Evolutionary conservation across 2,113 vertebrate species (phyloP).

Genomic region (Ceratotherium simum): DNA sequence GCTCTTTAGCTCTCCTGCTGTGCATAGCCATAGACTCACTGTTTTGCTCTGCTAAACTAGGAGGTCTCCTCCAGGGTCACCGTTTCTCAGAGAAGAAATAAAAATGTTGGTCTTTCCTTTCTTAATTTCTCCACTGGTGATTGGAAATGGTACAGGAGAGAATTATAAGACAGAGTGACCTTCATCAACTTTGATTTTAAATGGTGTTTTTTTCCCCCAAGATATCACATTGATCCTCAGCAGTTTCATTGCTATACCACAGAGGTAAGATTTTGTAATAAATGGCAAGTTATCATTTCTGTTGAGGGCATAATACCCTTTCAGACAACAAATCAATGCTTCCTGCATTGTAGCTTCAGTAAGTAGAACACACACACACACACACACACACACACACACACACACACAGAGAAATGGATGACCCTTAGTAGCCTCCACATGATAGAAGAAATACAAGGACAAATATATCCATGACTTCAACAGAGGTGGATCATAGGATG

Average conservation of each 20-base stretch:
- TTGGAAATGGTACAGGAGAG: slow-evolving; percentile 18
- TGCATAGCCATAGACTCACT: neutral
- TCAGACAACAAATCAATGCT: slow-evolving; percentile 49
- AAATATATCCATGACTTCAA: neutral
- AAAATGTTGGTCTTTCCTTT: slow-evolving; percentile 15
- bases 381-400: neutral
- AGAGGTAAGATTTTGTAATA: slow-evolving; percentile 65
- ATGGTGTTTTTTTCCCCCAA: neutral
- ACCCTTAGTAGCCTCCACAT: neutral
- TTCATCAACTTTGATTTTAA: slow-evolving; percentile 71
- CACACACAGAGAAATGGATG: neutral
- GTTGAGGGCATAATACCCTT: slow-evolving; percentile 25
- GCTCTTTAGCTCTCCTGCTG: neutral
- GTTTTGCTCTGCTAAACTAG: slow-evolving; percentile 15
- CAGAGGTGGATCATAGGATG: neutral
- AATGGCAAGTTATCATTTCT: slow-evolving; percentile 58
- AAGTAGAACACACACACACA: neutral
- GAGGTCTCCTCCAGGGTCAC: neutral
- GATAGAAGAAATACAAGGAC: neutral
- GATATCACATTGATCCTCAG: slow-evolving; percentile 52
- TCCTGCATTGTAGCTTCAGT: neutral
- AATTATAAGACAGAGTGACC: slow-evolving; percentile 45
- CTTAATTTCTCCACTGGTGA: slow-evolving; percentile 1
- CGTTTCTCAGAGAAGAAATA: slow-evolving; percentile 53
- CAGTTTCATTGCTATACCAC: slow-evolving; percentile 13